Evolutionary conservation across 1,140 invertebrate species (phyloP).

Genomic region (Sitophilus oryzae): DNA sequence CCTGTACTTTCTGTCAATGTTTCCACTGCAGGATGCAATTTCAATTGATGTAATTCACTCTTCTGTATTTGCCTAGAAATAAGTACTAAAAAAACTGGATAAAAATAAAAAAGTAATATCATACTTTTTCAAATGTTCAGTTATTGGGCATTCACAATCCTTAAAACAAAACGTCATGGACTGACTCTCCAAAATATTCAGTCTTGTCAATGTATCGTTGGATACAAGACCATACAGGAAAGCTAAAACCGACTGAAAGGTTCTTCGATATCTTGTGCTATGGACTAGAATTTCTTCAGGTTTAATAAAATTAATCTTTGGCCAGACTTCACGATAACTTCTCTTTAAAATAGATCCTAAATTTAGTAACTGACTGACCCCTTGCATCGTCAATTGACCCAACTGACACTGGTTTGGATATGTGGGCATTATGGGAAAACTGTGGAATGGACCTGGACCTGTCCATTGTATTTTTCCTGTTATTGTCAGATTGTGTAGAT

Average conservation of each 20-base stretch:
- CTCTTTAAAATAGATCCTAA: constrained; percentile 66
- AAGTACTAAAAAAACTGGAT: constrained; percentile 1
- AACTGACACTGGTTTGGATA: constrained; percentile 54
- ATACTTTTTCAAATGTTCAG: constrained; percentile 57
- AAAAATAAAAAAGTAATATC: constrained; percentile 18
- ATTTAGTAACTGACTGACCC: constrained; percentile 62
- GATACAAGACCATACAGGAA: constrained; percentile 71
- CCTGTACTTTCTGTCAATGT: constrained; percentile 36
- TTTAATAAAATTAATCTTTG: constrained; percentile 35
- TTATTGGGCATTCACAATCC: constrained; percentile 73
- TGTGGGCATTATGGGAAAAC: constrained; percentile 68
- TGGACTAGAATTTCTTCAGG: constrained; percentile 64
- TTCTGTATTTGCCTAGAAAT: constrained; percentile 35
- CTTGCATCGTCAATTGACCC: constrained; percentile 65
- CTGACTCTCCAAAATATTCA: constrained; percentile 63
- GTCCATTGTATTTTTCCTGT: constrained; percentile 62
- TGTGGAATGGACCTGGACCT: constrained; percentile 74
- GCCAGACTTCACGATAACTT: constrained; percentile 54
- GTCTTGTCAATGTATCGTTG: constrained; percentile 45
- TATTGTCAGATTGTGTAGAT: constrained; percentile 53
- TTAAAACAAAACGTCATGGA: constrained; percentile 80
- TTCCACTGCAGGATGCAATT: constrained; percentile 62
- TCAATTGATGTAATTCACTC: constrained; percentile 43
- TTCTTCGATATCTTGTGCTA: constrained; percentile 78
- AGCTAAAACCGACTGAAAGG: constrained; percentile 82